Evolutionary conservation across 1,140 invertebrate genomes (phyloP).

Genomic region (Meteorus sp.): DNA sequence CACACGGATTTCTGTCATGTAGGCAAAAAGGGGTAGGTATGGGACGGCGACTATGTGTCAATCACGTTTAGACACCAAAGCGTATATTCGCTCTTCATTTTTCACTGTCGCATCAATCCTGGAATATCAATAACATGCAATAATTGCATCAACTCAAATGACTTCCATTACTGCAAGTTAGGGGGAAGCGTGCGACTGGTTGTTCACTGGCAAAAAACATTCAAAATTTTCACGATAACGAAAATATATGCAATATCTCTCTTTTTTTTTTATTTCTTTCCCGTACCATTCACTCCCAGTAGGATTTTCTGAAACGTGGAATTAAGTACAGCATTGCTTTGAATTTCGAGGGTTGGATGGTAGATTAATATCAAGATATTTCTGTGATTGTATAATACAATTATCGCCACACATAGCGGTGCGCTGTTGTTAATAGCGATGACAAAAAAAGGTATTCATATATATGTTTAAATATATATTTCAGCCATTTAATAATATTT

Average conservation of each 20-base stretch:
- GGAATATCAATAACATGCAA: not conserved
- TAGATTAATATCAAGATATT: not conserved
- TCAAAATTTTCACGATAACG: constrained; percentile 1
- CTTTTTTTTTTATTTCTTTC: not conserved
- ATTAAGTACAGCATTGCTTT: not conserved
- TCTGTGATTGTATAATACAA: constrained; percentile 2
- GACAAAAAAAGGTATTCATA: no score
- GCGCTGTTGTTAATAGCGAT: constrained; percentile 29
- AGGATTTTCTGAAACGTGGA: not conserved
- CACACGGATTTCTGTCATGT: no score
- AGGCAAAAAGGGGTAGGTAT: no score
- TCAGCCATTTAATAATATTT: constrained; percentile 12
- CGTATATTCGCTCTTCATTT: no score
- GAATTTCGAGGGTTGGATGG: not conserved
- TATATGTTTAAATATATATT: no score
- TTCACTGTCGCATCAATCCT: no score
- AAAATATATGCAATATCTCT: not conserved
- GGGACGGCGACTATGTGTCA: no score
- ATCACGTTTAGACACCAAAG: no score
- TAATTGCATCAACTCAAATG: constrained; percentile 1
- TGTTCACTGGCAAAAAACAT: not conserved
- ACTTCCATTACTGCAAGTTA: not conserved
- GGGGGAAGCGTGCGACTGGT: not conserved
- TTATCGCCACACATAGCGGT: constrained; percentile 24
- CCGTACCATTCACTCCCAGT: no score